Percentiles rank a stretch among this genome's conserved stretches.
Evolutionary conservation across 2,888 invertebrate genomes (phyloP).

Genomic region (Dione juno): DNA sequence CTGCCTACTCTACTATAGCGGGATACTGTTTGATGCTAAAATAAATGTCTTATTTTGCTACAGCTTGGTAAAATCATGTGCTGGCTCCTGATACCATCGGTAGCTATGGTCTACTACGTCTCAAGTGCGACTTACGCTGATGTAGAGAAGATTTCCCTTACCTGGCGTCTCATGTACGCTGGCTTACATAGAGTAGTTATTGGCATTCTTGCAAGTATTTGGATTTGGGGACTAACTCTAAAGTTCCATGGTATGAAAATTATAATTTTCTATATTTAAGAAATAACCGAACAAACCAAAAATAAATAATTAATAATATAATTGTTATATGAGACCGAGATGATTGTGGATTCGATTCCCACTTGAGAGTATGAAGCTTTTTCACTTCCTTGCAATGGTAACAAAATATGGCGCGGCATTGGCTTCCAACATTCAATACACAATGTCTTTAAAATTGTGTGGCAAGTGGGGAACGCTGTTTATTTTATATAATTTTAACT

Average conservation of each 20-base stretch:
- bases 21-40: no score
- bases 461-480: no score
- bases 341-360: no score
- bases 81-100: not conserved
- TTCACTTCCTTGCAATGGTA: not conserved
- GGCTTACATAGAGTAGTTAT: constrained; percentile 2
- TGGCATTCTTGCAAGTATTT: not conserved
- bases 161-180: constrained; percentile 7
- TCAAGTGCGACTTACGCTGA: not conserved
- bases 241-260: constrained; percentile 7
- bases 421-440: not conserved
- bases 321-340: no score
- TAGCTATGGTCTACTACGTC: not conserved
- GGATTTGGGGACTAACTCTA: constrained; percentile 12
- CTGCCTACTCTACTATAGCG: no score
- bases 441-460: not conserved
- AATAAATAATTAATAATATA: no score
- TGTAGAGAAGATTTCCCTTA: not conserved
- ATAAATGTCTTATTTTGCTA: no score
- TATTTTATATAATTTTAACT: no score
- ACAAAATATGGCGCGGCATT: not conserved
- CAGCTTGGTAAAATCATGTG: not conserved
- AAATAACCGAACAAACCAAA: not conserved
- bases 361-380: not conserved
- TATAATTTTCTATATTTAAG: not conserved